Base-by-base conservation (phyloP, 1,140 invertebrate species). In the Leucophenga varia region DNA sequence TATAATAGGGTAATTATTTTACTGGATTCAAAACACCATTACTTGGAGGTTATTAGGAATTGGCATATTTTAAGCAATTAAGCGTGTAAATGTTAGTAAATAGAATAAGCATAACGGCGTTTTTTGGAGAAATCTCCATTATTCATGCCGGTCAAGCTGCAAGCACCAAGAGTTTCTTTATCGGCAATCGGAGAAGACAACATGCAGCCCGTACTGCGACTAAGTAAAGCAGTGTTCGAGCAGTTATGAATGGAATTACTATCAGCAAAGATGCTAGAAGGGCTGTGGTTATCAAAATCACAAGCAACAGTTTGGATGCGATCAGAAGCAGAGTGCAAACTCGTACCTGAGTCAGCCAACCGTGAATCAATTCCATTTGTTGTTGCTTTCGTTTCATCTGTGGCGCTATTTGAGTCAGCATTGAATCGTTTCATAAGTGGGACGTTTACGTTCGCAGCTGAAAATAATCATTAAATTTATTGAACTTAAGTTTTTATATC, bases 31-130 rank as follows among this genome's bases (percentile, higher is more conserved):
- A n/a, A n/a, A n/a, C n/a, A n/a, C n/a, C n/a, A n/a, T n/a, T n/a
- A n/a, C n/a, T n/a, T n/a, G n/a, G n/a, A n/a, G n/a, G n/a, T n/a
- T n/a, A n/a, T n/a, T n/a, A n/a, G n/a, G n/a, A n/a, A n/a, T n/a
- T n/a, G n/a, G n/a, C n/a, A n/a, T n/a, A n/a, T n/a, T n/a, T n/a
- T n/a, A n/a, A n/a, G n/a, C n/a, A n/a, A n/a, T n/a, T n/a, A 44
- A 5, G 39, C 7, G 5, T 45, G 14, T 12, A 41, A 43, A 39
- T 19, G 37, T 68, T 57, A 72, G 50, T 64, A 72, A 20, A 72
- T 56, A 8, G 69, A 72, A 58, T 72, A 72, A 41, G 51, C 64
- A 49, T 72, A 72, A 32, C 58, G 69, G 37, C 69, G 69, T 55
- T 60, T 63, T 17, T 52, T 55, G 39, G 44, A 16, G 32, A 47